Conservation (phyloP, 2,797 vertebrate species). For the Parotocinclus haroldoi region DNA sequence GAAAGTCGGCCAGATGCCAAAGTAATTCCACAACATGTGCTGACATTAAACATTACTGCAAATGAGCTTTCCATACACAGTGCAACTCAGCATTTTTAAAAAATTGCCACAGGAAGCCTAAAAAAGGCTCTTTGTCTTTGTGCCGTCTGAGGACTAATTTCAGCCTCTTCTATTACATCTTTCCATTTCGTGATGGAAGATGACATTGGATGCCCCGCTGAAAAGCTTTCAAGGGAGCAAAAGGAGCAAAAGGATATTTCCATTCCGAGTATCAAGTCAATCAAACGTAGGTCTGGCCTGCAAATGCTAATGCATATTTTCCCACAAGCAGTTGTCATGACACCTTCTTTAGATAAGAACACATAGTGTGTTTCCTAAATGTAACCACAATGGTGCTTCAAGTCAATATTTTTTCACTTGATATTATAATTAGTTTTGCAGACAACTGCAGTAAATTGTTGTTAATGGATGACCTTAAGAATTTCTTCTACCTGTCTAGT, state of each 20-base stretch:
- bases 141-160: conserved; percentile 73
- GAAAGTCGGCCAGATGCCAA: conserved; percentile 72
- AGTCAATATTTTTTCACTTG: no score
- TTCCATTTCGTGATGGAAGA: conserved; percentile 69
- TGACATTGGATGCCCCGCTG: conserved; percentile 53
- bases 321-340: conserved; percentile 11
- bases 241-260: conserved; percentile 51
- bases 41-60: conserved; percentile 79
- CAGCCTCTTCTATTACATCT: conserved; percentile 74
- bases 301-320: not conserved
- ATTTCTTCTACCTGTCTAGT: conserved; percentile 15
- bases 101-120: conserved; percentile 63
- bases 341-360: no score
- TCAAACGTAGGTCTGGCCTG: no score
- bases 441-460: not conserved
- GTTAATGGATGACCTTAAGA: not conserved
- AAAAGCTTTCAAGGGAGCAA: conserved; percentile 47
- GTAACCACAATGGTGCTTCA: no score
- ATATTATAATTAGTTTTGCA: not conserved
- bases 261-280: conserved; percentile 37
- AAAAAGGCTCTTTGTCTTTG: conserved; percentile 78
- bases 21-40: conserved; percentile 79
- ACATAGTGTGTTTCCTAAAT: no score
- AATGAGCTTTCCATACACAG: conserved; percentile 79
- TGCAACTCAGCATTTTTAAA: conserved; percentile 73